Evolutionary conservation across 1,140 invertebrate genomes (phyloP).

Genomic region (Centruroides vittatus): DNA sequence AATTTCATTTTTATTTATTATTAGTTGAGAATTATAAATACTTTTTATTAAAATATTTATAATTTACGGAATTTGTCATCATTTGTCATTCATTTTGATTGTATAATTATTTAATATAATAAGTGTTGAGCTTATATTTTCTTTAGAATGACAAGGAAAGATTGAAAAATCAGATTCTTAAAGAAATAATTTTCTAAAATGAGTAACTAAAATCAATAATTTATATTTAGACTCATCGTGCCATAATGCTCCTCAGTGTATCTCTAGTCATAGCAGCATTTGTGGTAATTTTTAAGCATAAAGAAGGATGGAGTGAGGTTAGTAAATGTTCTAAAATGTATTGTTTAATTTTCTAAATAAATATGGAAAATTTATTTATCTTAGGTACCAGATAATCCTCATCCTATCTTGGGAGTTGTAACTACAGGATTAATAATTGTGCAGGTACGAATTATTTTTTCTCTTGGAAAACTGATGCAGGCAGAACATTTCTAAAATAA

Average conservation of each 20-base stretch:
- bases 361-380: background rate
- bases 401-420: background rate
- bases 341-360: background rate
- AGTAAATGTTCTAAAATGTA: background rate
- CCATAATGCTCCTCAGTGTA: conserved; percentile 71
- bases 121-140: too few species aligned
- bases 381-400: background rate
- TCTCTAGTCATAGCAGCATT: conserved; percentile 56
- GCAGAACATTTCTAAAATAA: too few species aligned
- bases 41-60: too few species aligned
- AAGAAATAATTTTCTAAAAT: too few species aligned
- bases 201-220: background rate
- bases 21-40: too few species aligned
- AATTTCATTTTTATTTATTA: too few species aligned
- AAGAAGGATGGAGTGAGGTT: conserved; percentile 49
- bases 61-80: too few species aligned
- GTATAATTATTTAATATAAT: too few species aligned
- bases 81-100: too few species aligned
- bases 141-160: too few species aligned
- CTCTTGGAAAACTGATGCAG: too few species aligned
- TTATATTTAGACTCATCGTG: conserved; percentile 56
- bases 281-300: conserved; percentile 67
- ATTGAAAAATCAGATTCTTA: too few species aligned
- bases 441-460: background rate
- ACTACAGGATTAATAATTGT: background rate